phyloP scores from a whole-genome alignment of 2,888 invertebrate genomes.

The Malthinus flaveolus region DNA sequence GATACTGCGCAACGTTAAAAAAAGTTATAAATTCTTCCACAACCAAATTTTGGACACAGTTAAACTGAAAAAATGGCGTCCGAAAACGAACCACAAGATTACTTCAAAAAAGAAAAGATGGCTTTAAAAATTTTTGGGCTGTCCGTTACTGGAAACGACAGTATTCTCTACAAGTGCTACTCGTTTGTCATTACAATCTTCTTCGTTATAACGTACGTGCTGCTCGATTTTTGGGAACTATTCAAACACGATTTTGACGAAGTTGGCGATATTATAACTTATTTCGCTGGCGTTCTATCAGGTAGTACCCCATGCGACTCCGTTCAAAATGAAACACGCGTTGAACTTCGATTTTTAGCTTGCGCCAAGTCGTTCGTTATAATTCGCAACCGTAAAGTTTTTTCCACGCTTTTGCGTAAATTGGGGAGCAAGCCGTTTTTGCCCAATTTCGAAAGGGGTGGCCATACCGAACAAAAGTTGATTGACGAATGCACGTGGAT shows the following conservation, averaged over 20 bases:
- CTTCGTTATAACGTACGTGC: background rate
- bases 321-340: background rate
- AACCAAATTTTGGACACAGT: too few relatives aligned
- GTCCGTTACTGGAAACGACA: background rate
- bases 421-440: background rate
- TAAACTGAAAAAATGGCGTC: too few relatives aligned
- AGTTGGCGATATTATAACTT: background rate
- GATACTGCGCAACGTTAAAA: too few relatives aligned
- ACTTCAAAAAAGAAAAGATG: background rate
- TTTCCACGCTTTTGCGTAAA: too few relatives aligned
- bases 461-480: background rate
- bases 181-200: background rate
- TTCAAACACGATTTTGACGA: conserved; percentile 6
- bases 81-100: too few relatives aligned
- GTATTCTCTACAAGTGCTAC: background rate
- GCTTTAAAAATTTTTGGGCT: background rate
- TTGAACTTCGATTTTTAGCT: background rate
- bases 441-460: background rate
- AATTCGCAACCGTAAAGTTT: too few relatives aligned
- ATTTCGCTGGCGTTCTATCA: background rate
- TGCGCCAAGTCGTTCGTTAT: too few relatives aligned
- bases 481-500: background rate
- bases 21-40: too few relatives aligned
- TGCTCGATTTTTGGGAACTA: background rate
- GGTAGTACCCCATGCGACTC: too few relatives aligned